These are phyloP conservation scores for Syngnathoides biaculeatus DNA, from an alignment of 2,113 vertebrate species.

Conservation along the genomic window DNA sequence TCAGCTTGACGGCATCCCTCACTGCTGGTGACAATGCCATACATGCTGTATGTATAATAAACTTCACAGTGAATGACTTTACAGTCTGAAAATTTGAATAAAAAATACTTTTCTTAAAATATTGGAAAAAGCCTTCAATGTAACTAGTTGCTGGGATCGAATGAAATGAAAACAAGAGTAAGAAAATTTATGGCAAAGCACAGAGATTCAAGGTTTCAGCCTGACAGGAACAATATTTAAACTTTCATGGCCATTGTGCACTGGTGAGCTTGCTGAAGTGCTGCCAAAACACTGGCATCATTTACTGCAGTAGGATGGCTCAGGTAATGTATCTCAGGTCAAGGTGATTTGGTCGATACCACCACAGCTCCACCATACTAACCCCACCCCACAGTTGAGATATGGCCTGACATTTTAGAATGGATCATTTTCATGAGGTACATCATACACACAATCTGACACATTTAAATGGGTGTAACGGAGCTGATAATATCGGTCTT, in stretches of 20 bases:
- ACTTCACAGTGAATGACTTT: background rate
- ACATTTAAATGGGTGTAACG: slow-evolving; percentile 15
- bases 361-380: slow-evolving; percentile 6
- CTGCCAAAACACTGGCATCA: slow-evolving; percentile 39
- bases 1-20: too few relatives aligned
- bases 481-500: slow-evolving; percentile 4
- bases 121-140: background rate
- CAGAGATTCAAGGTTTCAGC: slow-evolving; percentile 2
- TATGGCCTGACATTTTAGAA: slow-evolving; percentile 31
- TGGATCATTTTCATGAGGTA: slow-evolving; percentile 26
- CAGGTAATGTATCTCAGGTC: slow-evolving; percentile 49
- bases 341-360: slow-evolving; percentile 42
- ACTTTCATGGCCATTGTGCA: slow-evolving; percentile 36
- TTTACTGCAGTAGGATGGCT: slow-evolving; percentile 40
- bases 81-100: background rate
- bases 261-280: slow-evolving; percentile 33
- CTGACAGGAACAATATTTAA: slow-evolving; percentile 25
- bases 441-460: slow-evolving; percentile 1
- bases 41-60: background rate
- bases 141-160: background rate
- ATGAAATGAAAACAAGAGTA: background rate
- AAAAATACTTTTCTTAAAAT: background rate
- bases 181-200: background rate
- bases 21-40: too few relatives aligned
- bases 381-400: slow-evolving; percentile 20